Base-by-base conservation (phyloP, 1,140 invertebrate genomes). In the Drosophila lacteicornis region DNA sequence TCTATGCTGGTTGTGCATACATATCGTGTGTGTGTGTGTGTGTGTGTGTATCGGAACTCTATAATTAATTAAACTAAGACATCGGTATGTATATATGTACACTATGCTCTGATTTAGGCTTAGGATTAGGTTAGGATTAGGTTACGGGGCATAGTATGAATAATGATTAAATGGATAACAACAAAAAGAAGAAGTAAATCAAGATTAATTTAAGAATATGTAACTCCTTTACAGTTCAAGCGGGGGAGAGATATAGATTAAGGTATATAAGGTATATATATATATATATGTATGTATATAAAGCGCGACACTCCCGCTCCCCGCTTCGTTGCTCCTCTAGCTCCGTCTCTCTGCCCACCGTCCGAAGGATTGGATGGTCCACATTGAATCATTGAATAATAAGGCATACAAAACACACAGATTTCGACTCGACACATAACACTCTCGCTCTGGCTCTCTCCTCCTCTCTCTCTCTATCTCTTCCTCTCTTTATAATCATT, bases 391-490 rank as follows among this genome's bases (percentile, higher is more conserved):
- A 86, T 82, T 77, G 53, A 63, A 70, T 80, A 68, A 76, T 87
- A 87, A 87, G 76, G 84, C 83, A 83, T 87, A 83, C 63, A 80
- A 87, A 84, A 81, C 75, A 86, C 75, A 83, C 56, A 80, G 68
- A 70, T 49, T 42, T 63, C 13, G 25, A 79, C 59, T 60, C 30
- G 49, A 60, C 50, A 63, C 63, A 58, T 53, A 74, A 42, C 49
- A 46, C 43, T 47, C 55, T 19, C 33, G 62, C 57, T n/a, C 27
- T 58, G 19, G 13, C 27, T 22, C 9, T 62, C 27, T 19, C 56
- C 49, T 42, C 30, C 22, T 38, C 27, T 40, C 47, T 38, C 33
- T 22, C 17, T 40, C 53, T 19, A 19, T 19, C 50, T 76, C 12
- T 33, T 27, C 40, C 53, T 53, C 53, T 65, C 67, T 33, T 61